Conservation (phyloP, 2,888 invertebrate species). For the Limnephilus lunatus region DNA sequence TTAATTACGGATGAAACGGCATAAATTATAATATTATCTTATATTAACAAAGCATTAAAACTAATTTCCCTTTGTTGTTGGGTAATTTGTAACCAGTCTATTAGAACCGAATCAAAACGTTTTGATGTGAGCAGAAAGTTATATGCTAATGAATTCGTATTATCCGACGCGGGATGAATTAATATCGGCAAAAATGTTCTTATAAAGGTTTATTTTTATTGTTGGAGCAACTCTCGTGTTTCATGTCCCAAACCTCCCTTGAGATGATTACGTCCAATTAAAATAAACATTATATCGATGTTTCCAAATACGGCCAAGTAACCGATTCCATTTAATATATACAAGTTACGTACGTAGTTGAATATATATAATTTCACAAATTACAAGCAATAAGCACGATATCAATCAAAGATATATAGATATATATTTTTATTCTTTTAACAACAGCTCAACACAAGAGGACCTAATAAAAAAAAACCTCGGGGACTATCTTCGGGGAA, state of each 20-base stretch:
- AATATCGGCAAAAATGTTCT: neutral
- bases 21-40: neutral
- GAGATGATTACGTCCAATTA: neutral
- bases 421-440: too few relatives aligned
- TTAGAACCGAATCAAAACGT: conserved; percentile 54
- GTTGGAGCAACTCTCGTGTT: neutral
- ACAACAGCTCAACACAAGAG: too few relatives aligned
- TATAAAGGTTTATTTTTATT: neutral
- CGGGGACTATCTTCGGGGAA: too few relatives aligned
- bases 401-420: too few relatives aligned
- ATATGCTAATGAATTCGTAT: conserved; percentile 63
- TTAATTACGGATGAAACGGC: neutral
- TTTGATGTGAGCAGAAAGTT: conserved; percentile 54
- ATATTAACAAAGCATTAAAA: conserved; percentile 21
- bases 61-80: neutral
- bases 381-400: too few relatives aligned
- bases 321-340: neutral
- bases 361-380: too few relatives aligned
- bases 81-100: conserved; percentile 36
- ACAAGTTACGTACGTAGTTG: too few relatives aligned
- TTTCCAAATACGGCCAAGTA: neutral
- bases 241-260: neutral
- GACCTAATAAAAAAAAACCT: too few relatives aligned
- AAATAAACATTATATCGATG: neutral
- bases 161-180: conserved; percentile 36